phyloP scores from a whole-genome alignment of 2,113 vertebrate genomes.

The Clinocottus analis region DNA sequence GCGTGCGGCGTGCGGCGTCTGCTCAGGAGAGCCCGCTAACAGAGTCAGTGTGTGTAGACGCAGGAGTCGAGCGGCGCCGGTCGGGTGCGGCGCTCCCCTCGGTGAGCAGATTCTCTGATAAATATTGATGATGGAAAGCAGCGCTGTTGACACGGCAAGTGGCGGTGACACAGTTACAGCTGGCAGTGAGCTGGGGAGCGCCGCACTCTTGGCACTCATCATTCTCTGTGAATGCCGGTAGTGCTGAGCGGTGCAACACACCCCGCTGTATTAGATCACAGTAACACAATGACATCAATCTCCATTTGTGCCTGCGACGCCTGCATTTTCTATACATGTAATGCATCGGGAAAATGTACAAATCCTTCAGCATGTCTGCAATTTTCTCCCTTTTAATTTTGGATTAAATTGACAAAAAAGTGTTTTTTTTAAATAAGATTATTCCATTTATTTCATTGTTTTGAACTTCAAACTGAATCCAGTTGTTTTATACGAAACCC shows the following conservation, averaged over 20 bases:
- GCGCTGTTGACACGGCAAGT: slow-evolving; percentile 65
- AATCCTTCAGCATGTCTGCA: not conserved
- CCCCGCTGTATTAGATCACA: slow-evolving; percentile 47
- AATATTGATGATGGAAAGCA: slow-evolving; percentile 69
- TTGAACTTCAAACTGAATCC: not conserved
- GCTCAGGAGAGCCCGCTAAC: slow-evolving; percentile 45
- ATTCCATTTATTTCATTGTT: not conserved
- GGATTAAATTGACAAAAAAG: not conserved
- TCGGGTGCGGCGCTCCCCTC: slow-evolving; percentile 36
- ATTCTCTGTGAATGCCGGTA: slow-evolving; percentile 44
- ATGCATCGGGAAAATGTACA: not conserved
- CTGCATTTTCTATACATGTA: slow-evolving; percentile 16
- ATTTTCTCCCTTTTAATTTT: not conserved
- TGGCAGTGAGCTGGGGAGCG: slow-evolving; percentile 41
- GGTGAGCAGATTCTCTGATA: slow-evolving; percentile 54
- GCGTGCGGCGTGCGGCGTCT: no score
- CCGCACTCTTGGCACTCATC: slow-evolving; percentile 52
- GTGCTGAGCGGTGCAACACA: slow-evolving; percentile 65
- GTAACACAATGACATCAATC: slow-evolving; percentile 52
- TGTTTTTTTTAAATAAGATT: not conserved
- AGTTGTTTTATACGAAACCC: not conserved
- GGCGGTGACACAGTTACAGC: slow-evolving; percentile 62
- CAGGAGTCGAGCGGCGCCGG: slow-evolving; percentile 14
- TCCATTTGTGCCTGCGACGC: slow-evolving; percentile 19
- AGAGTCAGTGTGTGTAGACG: slow-evolving; percentile 46